A percentile compares a stretch with the other conserved stretches of the same genome.
These are phyloP conservation scores for Amphiprion clarkii DNA, from an alignment of 2,797 vertebrate genomes.

Conservation along the genomic window DNA sequence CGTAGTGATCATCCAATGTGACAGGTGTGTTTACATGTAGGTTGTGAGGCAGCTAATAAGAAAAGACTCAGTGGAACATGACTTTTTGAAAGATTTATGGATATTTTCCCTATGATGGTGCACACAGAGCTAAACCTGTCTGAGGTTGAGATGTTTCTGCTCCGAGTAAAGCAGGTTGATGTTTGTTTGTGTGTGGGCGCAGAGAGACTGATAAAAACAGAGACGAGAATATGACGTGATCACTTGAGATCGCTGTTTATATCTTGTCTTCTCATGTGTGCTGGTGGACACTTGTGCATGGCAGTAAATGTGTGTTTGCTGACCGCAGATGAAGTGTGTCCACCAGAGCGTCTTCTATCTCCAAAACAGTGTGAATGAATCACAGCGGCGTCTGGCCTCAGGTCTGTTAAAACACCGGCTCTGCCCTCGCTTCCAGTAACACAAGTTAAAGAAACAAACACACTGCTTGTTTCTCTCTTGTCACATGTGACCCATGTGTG, in stretches of 20 bases:
- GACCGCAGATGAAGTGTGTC: slow-evolving; percentile 26
- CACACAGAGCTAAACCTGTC: neutral
- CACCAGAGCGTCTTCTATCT: slow-evolving; percentile 42
- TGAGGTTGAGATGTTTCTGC: neutral
- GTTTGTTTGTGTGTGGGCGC: neutral
- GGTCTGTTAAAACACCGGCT: slow-evolving; percentile 20
- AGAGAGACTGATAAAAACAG: neutral
- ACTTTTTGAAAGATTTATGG: slow-evolving; percentile 65
- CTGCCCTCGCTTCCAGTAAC: slow-evolving; percentile 54
- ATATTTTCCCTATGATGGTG: slow-evolving; percentile 42
- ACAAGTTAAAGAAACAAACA: slow-evolving; percentile 27
- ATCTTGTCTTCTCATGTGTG: slow-evolving; percentile 17
- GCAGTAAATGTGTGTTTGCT: slow-evolving; percentile 15
- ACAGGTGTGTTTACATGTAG: slow-evolving; percentile 66
- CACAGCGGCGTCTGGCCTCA: slow-evolving; percentile 35
- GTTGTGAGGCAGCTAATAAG: slow-evolving; percentile 52
- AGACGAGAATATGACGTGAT: neutral
- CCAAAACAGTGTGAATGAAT: slow-evolving; percentile 38
- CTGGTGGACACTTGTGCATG: neutral
- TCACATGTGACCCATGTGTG: neutral
- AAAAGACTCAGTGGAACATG: slow-evolving; percentile 51
- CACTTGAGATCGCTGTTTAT: slow-evolving; percentile 33
- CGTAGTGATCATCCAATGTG: slow-evolving; percentile 40
- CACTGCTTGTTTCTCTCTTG: neutral
- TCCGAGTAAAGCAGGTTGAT: slow-evolving; percentile 32